Evolutionary conservation across 2,888 invertebrate genomes (phyloP).

Genomic region (Cerastoderma edule): DNA sequence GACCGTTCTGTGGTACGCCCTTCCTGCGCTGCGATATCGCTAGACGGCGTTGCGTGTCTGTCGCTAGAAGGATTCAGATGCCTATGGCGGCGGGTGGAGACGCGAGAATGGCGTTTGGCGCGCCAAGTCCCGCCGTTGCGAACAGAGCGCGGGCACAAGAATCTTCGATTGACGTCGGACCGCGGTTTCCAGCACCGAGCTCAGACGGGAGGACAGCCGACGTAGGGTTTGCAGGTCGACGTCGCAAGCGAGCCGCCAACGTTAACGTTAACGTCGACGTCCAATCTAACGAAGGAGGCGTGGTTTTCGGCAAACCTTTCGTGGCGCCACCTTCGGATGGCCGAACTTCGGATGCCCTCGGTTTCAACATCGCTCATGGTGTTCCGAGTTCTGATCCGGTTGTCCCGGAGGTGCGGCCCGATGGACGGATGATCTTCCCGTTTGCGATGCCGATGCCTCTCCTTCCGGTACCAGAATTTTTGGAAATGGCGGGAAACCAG

Average conservation of each 20-base stretch:
- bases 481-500: too few relatives aligned
- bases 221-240: neutral
- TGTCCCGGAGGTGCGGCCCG: neutral
- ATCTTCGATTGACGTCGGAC: slow-evolving; percentile 34
- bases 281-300: neutral
- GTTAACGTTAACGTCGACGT: too few relatives aligned
- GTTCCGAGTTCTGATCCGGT: slow-evolving; percentile 3
- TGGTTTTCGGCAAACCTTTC: slow-evolving; percentile 22
- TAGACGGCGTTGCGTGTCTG: slow-evolving; percentile 41
- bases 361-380: slow-evolving; percentile 2
- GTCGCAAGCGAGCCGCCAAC: slow-evolving; percentile 1
- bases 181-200: slow-evolving; percentile 33
- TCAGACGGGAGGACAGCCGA: slow-evolving; percentile 37
- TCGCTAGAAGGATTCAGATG: slow-evolving; percentile 13
- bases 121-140: slow-evolving; percentile 5
- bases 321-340: slow-evolving; percentile 35
- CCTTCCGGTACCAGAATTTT: too few relatives aligned
- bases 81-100: slow-evolving; percentile 22
- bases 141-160: slow-evolving; percentile 21
- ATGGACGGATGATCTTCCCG: neutral
- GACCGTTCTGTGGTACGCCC: slow-evolving; percentile 55
- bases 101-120: slow-evolving; percentile 22
- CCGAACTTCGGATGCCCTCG: slow-evolving; percentile 25
- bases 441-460: slow-evolving; percentile 21
- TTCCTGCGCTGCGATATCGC: slow-evolving; percentile 50